phyloP scores from a whole-genome alignment of 2,888 invertebrate species.

The Octonoba sinensis region DNA sequence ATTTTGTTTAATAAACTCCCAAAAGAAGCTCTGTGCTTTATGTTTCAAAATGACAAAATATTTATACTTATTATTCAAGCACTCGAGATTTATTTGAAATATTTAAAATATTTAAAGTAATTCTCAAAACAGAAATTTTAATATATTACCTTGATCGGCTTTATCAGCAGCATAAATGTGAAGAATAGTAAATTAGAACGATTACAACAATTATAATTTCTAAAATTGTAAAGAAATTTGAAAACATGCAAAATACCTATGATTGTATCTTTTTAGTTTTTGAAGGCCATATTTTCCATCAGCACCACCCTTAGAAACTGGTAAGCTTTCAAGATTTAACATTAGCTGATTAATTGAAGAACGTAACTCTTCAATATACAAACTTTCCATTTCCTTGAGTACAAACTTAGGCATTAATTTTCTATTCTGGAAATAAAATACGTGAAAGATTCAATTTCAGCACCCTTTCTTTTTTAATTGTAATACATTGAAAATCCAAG shows the following conservation, averaged over 20 bases:
- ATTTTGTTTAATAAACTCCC: too few relatives aligned
- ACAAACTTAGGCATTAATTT: slow-evolving; percentile 99
- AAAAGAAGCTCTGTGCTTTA: too few relatives aligned
- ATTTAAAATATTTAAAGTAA: neutral
- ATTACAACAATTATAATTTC: slow-evolving; percentile 43
- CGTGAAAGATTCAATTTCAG: neutral
- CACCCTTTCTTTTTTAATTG: too few relatives aligned
- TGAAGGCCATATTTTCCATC: slow-evolving; percentile 97
- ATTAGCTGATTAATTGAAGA: slow-evolving; percentile 97
- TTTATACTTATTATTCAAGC: too few relatives aligned
- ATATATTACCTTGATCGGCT: slow-evolving; percentile 59
- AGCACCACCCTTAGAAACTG: slow-evolving; percentile 97
- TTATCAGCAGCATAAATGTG: slow-evolving; percentile 34
- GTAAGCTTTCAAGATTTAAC: slow-evolving; percentile 98
- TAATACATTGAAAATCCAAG: too few relatives aligned
- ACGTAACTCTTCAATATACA: slow-evolving; percentile 98
- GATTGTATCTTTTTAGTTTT: slow-evolving; percentile 97
- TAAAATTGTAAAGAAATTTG: slow-evolving; percentile 41
- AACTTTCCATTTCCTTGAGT: slow-evolving; percentile 99
- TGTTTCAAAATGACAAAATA: too few relatives aligned
- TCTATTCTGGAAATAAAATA: slow-evolving; percentile 79
- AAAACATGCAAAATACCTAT: slow-evolving; percentile 79
- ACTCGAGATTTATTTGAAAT: neutral
- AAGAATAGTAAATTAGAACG: slow-evolving; percentile 50
- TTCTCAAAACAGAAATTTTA: slow-evolving; percentile 21